Conservation (phyloP, 2,797 vertebrate genomes). For the Neosilurus mollespiculum region DNA sequence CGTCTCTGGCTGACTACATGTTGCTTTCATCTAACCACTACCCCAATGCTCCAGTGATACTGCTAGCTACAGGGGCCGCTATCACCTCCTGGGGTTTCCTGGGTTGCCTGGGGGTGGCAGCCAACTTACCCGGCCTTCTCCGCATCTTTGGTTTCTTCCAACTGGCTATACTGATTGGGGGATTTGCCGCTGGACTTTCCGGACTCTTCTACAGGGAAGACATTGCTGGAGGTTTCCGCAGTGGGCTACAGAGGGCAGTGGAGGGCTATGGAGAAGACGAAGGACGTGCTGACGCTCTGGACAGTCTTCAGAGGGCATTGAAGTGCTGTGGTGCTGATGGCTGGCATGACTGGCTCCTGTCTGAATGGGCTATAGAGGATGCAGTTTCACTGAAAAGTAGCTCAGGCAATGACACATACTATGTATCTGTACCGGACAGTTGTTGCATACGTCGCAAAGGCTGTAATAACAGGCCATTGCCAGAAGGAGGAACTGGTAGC, state of each 20-base stretch:
- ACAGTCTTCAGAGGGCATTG: slow-evolving; percentile 79
- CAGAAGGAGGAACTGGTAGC: slow-evolving; percentile 55
- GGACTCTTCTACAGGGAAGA: slow-evolving; percentile 83
- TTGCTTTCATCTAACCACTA: slow-evolving; percentile 77
- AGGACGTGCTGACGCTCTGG: slow-evolving; percentile 78
- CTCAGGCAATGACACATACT: slow-evolving; percentile 64
- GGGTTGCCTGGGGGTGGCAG: slow-evolving; percentile 85
- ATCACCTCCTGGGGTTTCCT: slow-evolving; percentile 86
- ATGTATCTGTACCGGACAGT: slow-evolving; percentile 81
- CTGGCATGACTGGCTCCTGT: slow-evolving; percentile 84
- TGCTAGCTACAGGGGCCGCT: slow-evolving; percentile 76
- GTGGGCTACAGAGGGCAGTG: slow-evolving; percentile 79
- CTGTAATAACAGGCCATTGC: slow-evolving; percentile 76
- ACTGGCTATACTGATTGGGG: slow-evolving; percentile 73
- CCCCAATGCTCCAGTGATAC: slow-evolving; percentile 79
- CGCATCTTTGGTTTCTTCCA: slow-evolving; percentile 83
- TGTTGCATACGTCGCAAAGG: slow-evolving; percentile 79
- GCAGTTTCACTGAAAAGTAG: slow-evolving; percentile 57
- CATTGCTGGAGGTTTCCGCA: slow-evolving; percentile 81
- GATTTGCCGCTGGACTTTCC: slow-evolving; percentile 79
- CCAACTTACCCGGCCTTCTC: slow-evolving; percentile 79
- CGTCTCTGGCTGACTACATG: slow-evolving; percentile 82
- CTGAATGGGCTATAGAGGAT: slow-evolving; percentile 79
- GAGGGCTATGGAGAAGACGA: slow-evolving; percentile 80
- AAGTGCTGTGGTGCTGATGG: slow-evolving; percentile 84